Conservation (phyloP, 2,797 vertebrate genomes). For the Sciurus vulgaris region DNA sequence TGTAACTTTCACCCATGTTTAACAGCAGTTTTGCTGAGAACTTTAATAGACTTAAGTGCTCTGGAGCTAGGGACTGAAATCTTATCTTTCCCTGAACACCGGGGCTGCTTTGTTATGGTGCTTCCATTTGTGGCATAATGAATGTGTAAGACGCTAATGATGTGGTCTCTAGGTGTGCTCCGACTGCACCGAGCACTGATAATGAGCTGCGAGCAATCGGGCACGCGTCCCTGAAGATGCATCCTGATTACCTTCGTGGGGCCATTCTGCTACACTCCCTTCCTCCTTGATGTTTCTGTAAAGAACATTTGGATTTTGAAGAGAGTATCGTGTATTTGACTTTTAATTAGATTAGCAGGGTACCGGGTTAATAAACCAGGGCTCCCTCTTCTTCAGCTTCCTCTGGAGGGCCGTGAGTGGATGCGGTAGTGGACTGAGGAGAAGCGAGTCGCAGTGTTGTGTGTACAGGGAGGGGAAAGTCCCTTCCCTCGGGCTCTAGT, state of each 20-base stretch:
- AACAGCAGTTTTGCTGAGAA: not conserved
- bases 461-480: rapidly evolving
- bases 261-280: slow-evolving; percentile 86
- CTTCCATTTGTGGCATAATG: slow-evolving; percentile 90
- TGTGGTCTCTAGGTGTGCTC: slow-evolving; percentile 93
- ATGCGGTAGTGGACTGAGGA: not conserved
- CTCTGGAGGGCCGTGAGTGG: slow-evolving; percentile 48
- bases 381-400: slow-evolving; percentile 57
- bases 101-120: slow-evolving; percentile 80
- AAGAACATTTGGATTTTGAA: slow-evolving; percentile 90
- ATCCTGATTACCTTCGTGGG: slow-evolving; percentile 94
- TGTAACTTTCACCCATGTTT: slow-evolving; percentile 17
- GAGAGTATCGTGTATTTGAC: slow-evolving; percentile 87
- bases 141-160: slow-evolving; percentile 92
- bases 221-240: slow-evolving; percentile 93
- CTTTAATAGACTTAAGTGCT: not conserved
- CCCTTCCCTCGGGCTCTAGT: not conserved
- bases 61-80: slow-evolving; percentile 59
- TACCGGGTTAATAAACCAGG: slow-evolving; percentile 85
- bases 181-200: slow-evolving; percentile 91
- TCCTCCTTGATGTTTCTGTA: slow-evolving; percentile 90
- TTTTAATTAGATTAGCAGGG: slow-evolving; percentile 89
- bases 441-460: not conserved
- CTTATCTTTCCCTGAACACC: slow-evolving; percentile 62
- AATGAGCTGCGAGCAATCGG: slow-evolving; percentile 95